phyloP scores from a whole-genome alignment of 1,140 invertebrate species.

The Sycophaga agraensis region DNA sequence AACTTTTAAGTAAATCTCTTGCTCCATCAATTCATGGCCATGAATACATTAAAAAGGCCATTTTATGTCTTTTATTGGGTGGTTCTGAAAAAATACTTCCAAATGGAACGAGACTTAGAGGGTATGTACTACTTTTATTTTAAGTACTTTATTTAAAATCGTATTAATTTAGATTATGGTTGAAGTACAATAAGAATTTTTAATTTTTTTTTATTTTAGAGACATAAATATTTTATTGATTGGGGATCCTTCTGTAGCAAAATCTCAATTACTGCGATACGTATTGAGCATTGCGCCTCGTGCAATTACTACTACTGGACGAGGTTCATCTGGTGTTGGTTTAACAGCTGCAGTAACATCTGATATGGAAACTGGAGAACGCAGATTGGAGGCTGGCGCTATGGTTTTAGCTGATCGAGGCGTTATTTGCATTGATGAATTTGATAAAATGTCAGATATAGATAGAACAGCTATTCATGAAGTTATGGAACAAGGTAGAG shows the following conservation, averaged over 20 bases:
- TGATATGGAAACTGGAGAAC: conserved; percentile 90
- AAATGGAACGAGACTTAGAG: conserved; percentile 95
- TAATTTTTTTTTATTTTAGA: conserved; percentile 51
- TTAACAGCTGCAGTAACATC: conserved; percentile 97
- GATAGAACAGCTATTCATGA: conserved; percentile 99
- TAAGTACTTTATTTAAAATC: background rate
- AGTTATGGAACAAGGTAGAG: conserved; percentile 93
- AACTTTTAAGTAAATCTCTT: conserved; percentile 85
- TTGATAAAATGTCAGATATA: conserved; percentile 99
- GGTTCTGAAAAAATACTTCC: conserved; percentile 94
- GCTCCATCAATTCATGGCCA: conserved; percentile 99
- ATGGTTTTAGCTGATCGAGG: conserved; percentile 99
- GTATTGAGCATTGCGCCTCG: conserved; percentile 91
- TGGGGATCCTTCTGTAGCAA: conserved; percentile 98
- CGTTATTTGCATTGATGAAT: conserved; percentile 99
- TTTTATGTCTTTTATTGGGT: conserved; percentile 92
- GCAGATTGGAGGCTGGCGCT: conserved; percentile 93
- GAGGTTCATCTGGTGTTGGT: conserved; percentile 96
- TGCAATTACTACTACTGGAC: conserved; percentile 94
- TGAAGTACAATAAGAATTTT: background rate
- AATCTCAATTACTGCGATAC: conserved; percentile 95
- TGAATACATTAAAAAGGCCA: conserved; percentile 95
- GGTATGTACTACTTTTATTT: conserved; percentile 57
- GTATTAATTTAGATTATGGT: no score
- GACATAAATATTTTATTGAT: conserved; percentile 97